A percentile compares a stretch with the other conserved stretches of the same genome.
Conservation (phyloP, 2,888 invertebrate species). For the Phyto melanocephala region DNA sequence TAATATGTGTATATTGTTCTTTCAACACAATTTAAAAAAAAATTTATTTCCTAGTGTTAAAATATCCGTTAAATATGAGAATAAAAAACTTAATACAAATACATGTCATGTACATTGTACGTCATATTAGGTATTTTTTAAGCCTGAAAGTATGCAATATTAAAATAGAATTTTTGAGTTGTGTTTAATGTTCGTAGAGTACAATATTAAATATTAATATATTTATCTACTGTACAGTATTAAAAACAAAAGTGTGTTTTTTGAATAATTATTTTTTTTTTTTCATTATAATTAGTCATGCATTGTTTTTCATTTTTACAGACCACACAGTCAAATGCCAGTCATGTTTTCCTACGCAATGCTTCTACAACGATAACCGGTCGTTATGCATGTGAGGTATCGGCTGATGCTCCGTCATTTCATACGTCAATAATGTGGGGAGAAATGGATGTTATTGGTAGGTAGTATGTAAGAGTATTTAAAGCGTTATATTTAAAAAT, state of each 20-base stretch:
- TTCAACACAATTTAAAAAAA: neutral
- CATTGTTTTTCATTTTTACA: slow-evolving; percentile 62
- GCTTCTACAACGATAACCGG: slow-evolving; percentile 76
- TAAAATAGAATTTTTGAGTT: neutral
- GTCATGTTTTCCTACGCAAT: slow-evolving; percentile 76
- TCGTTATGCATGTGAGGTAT: slow-evolving; percentile 78
- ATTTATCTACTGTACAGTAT: neutral
- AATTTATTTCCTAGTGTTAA: neutral
- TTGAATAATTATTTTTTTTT: slow-evolving; percentile 4
- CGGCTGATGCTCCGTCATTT: slow-evolving; percentile 78
- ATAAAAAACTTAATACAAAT: neutral
- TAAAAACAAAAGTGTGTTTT: neutral
- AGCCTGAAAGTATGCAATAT: slow-evolving; percentile 15
- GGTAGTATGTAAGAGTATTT: slow-evolving; percentile 56
- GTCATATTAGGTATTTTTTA: slow-evolving; percentile 1
- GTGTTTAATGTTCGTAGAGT: neutral
- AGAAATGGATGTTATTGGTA: slow-evolving; percentile 79
- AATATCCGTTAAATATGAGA: neutral
- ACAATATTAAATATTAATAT: neutral
- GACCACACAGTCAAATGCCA: slow-evolving; percentile 77
- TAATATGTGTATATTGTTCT: neutral
- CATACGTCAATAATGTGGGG: slow-evolving; percentile 76
- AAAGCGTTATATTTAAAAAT: neutral
- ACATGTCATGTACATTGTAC: too few species aligned
- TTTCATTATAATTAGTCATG: neutral